phyloP scores from a whole-genome alignment of 2,888 invertebrate species.

The Chorisops tibialis region DNA sequence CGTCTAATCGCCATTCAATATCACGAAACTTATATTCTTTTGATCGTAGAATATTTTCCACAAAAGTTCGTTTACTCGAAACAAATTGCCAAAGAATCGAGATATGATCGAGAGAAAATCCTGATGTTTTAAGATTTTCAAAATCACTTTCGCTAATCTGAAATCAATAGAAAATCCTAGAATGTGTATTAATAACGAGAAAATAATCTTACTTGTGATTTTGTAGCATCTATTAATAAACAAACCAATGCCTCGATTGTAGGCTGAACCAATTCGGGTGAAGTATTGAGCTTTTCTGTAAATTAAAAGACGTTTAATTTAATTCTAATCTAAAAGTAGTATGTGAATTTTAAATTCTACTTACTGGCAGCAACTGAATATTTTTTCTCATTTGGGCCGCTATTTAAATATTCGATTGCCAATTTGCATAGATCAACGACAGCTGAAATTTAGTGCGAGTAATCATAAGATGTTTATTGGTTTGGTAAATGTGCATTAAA shows the following conservation, averaged over 20 bases:
- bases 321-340: neutral
- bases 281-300: slow-evolving; percentile 55
- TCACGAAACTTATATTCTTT: slow-evolving; percentile 52
- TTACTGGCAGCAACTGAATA: slow-evolving; percentile 55
- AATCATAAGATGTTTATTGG: neutral
- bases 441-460: slow-evolving; percentile 44
- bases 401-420: slow-evolving; percentile 59
- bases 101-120: slow-evolving; percentile 42
- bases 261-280: slow-evolving; percentile 53
- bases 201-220: slow-evolving; percentile 59
- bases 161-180: neutral
- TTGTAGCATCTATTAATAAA: slow-evolving; percentile 67
- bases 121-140: slow-evolving; percentile 38
- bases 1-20: slow-evolving; percentile 66
- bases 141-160: slow-evolving; percentile 38
- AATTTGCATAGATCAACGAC: slow-evolving; percentile 63
- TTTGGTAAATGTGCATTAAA: neutral
- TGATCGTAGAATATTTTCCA: slow-evolving; percentile 48
- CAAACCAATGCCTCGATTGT: slow-evolving; percentile 71
- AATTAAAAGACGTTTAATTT: slow-evolving; percentile 34
- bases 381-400: slow-evolving; percentile 59
- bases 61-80: slow-evolving; percentile 44
- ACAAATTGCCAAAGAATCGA: slow-evolving; percentile 48
- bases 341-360: neutral
- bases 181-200: neutral